These are phyloP conservation scores for Pandion haliaetus DNA, from an alignment of 2,113 vertebrate genomes.

Conservation along the genomic window DNA sequence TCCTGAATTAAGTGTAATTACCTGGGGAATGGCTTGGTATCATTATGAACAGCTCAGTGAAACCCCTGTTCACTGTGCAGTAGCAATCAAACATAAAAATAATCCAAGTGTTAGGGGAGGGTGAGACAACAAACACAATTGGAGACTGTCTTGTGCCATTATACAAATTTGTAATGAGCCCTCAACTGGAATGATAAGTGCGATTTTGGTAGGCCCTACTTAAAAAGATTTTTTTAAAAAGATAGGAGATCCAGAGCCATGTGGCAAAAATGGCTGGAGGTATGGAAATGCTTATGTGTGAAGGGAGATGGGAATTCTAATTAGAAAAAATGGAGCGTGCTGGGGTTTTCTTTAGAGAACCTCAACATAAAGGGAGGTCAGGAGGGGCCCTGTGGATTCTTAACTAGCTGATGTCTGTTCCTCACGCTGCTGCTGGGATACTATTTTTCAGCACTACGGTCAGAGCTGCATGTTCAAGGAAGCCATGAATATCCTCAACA, in stretches of 20 bases:
- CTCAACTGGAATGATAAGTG: neutral
- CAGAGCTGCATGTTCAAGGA: conserved; percentile 93
- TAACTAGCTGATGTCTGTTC: neutral
- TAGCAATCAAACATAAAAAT: neutral
- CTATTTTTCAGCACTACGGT: conserved; percentile 88
- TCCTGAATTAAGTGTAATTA: conserved; percentile 16
- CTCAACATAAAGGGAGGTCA: neutral
- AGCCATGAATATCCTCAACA: conserved; percentile 99
- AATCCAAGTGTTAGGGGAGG: neutral
- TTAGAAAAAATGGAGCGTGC: accelerated
- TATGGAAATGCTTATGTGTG: neutral
- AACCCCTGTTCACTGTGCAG: neutral
- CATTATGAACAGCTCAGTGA: neutral
- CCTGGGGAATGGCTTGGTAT: neutral
- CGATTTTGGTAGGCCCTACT: neutral
- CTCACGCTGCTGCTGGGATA: neutral
- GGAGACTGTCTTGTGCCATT: neutral
- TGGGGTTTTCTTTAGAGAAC: neutral
- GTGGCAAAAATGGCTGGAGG: neutral
- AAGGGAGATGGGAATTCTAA: neutral
- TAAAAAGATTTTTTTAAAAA: neutral
- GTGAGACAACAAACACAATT: neutral
- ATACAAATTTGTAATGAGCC: neutral
- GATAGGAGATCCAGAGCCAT: neutral
- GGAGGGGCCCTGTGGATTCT: neutral